phyloP scores from a whole-genome alignment of 1,140 invertebrate genomes.

The Psilanteris sp. region DNA sequence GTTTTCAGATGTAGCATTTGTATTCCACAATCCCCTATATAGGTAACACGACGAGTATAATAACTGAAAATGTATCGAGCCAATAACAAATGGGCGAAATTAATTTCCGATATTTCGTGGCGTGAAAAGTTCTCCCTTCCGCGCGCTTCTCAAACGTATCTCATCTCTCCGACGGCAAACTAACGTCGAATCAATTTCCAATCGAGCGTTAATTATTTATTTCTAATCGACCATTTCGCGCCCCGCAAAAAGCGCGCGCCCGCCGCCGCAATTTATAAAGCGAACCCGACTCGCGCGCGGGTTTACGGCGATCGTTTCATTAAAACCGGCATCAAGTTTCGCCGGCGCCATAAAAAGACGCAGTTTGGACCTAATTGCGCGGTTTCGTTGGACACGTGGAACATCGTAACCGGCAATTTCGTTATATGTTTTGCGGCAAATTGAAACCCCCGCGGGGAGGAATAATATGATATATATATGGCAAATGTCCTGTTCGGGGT shows the following conservation, averaged over 20 bases:
- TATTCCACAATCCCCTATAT: constrained; percentile 46
- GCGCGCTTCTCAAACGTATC: constrained; percentile 4
- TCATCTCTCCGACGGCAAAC: background rate
- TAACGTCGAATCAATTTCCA: constrained; percentile 12
- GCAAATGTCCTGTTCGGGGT: too few species aligned
- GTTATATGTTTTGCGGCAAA: constrained; percentile 41
- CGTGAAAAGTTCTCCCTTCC: constrained; percentile 46
- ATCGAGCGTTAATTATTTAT: too few species aligned
- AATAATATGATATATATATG: too few species aligned
- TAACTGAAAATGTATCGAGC: constrained; percentile 52
- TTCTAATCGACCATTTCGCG: too few species aligned
- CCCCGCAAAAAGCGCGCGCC: too few species aligned
- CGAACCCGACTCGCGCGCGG: too few species aligned
- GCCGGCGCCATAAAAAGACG: too few species aligned
- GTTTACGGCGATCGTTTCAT: too few species aligned
- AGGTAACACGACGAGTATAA: constrained; percentile 37
- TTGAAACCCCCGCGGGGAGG: constrained; percentile 36
- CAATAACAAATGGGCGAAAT: constrained; percentile 59
- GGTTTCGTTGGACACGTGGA: too few species aligned
- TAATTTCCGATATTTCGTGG: constrained; percentile 46
- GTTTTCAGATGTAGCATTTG: constrained; percentile 57
- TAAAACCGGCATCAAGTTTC: too few species aligned
- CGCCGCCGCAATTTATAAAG: too few species aligned
- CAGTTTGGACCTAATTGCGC: too few species aligned
- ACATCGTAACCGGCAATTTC: constrained; percentile 13